Evolutionary conservation across 1,140 invertebrate genomes (phyloP).

Genomic region (Aphaenogaster rudis): DNA sequence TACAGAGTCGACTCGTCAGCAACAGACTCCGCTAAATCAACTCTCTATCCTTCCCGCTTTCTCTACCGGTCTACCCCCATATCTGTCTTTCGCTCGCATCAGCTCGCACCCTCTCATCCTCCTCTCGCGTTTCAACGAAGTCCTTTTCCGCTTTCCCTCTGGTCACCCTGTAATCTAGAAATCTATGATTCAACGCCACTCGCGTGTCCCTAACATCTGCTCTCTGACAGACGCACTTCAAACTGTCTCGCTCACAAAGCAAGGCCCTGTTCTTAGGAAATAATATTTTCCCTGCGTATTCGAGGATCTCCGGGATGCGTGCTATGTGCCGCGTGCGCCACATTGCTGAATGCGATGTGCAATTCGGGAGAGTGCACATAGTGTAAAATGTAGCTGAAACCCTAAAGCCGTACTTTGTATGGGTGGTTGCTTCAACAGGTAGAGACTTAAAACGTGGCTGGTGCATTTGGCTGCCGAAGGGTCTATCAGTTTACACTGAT

Average conservation of each 20-base stretch:
- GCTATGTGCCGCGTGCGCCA: neutral
- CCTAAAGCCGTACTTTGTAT: slow-evolving; percentile 31
- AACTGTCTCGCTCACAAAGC: slow-evolving; percentile 74
- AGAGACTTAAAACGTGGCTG: slow-evolving; percentile 31
- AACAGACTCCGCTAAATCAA: slow-evolving; percentile 77
- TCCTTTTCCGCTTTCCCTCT: slow-evolving; percentile 71
- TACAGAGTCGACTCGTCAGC: slow-evolving; percentile 79
- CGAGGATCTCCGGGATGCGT: slow-evolving; percentile 10
- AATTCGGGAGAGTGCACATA: slow-evolving; percentile 11
- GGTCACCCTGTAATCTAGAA: slow-evolving; percentile 79
- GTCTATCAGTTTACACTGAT: slow-evolving; percentile 3
- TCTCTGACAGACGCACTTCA: slow-evolving; percentile 73
- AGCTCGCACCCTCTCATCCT: slow-evolving; percentile 46
- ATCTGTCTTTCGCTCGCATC: slow-evolving; percentile 44
- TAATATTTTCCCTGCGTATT: slow-evolving; percentile 70
- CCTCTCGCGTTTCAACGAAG: slow-evolving; percentile 70
- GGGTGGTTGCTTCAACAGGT: slow-evolving; percentile 48
- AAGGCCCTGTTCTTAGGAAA: slow-evolving; percentile 70
- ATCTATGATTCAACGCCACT: slow-evolving; percentile 82
- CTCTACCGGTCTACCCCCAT: slow-evolving; percentile 9
- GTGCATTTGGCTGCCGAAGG: slow-evolving; percentile 13
- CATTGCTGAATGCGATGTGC: slow-evolving; percentile 14
- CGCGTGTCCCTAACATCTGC: slow-evolving; percentile 80
- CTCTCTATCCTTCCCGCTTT: slow-evolving; percentile 55
- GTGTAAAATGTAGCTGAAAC: slow-evolving; percentile 34